A percentile compares a stretch with the other conserved stretches of the same genome.
Conservation (phyloP, 2,888 invertebrate species). For the Acanthococcus lagerstroemiae region DNA sequence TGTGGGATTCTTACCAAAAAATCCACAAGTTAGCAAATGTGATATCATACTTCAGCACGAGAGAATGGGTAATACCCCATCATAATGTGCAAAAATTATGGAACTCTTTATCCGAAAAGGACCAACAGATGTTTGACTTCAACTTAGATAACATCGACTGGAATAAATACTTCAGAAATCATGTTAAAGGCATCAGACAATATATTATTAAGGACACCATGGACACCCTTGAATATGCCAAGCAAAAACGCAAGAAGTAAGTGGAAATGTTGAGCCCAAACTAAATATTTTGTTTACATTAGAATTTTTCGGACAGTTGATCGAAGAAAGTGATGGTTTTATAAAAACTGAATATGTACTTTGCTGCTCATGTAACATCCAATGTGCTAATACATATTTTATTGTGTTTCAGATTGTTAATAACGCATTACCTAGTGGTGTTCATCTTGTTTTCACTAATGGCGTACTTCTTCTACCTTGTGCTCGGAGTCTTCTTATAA, state of each 20-base stretch:
- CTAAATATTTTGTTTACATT: not conserved
- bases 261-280: slow-evolving; percentile 31
- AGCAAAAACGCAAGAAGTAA: slow-evolving; percentile 51
- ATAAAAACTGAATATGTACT: too few relatives aligned
- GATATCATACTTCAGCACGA: slow-evolving; percentile 66
- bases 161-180: slow-evolving; percentile 60
- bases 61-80: slow-evolving; percentile 64
- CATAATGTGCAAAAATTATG: slow-evolving; percentile 51
- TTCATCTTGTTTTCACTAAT: not conserved
- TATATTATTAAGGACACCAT: slow-evolving; percentile 72
- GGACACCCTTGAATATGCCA: slow-evolving; percentile 60
- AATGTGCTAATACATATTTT: too few relatives aligned
- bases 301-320: not conserved
- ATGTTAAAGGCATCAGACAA: slow-evolving; percentile 61
- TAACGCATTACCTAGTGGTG: slow-evolving; percentile 17
- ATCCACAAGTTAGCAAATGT: slow-evolving; percentile 63
- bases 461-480: slow-evolving; percentile 4
- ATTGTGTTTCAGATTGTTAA: slow-evolving; percentile 19
- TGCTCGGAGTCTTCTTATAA: too few relatives aligned
- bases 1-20: slow-evolving; percentile 62
- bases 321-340: too few relatives aligned
- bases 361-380: too few relatives aligned
- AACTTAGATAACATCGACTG: slow-evolving; percentile 62
- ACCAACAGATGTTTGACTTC: slow-evolving; percentile 58
- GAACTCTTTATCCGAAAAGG: slow-evolving; percentile 47